Evolutionary conservation across 2,113 vertebrate genomes (phyloP).

Genomic region (Aegithalos caudatus): DNA sequence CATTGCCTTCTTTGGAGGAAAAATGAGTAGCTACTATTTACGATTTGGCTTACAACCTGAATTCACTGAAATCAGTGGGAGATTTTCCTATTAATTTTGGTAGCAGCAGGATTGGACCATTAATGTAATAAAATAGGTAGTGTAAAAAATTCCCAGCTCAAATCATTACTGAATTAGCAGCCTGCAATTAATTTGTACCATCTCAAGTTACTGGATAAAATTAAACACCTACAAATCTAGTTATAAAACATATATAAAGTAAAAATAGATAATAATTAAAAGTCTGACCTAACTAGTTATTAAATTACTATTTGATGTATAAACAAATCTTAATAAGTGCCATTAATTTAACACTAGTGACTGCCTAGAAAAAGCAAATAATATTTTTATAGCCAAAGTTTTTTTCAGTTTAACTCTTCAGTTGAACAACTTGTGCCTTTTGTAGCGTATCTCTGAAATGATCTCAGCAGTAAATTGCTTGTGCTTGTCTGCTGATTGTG

Average conservation of each 20-base stretch:
- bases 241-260: not conserved
- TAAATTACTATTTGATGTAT: not conserved
- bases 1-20: not conserved
- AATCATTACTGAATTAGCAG: constrained; percentile 3
- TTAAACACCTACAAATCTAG: not conserved
- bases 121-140: constrained; percentile 6
- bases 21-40: not conserved
- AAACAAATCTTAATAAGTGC: constrained; percentile 29
- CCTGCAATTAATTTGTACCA: constrained; percentile 9
- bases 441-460: constrained; percentile 55
- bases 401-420: not conserved
- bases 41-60: constrained; percentile 11
- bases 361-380: not conserved
- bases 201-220: constrained; percentile 4
- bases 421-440: not conserved
- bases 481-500: constrained; percentile 67
- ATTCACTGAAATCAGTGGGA: constrained; percentile 43
- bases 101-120: constrained; percentile 30
- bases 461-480: constrained; percentile 70
- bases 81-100: constrained; percentile 56
- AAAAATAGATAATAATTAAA: not conserved
- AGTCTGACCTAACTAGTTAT: not conserved
- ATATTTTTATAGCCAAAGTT: constrained; percentile 23
- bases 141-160: not conserved
- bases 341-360: not conserved